Evolutionary conservation across 2,888 invertebrate genomes (phyloP), one percentile per base, ranked within the genome.

Genomic region (Lycocerus yunnanus): DNA sequence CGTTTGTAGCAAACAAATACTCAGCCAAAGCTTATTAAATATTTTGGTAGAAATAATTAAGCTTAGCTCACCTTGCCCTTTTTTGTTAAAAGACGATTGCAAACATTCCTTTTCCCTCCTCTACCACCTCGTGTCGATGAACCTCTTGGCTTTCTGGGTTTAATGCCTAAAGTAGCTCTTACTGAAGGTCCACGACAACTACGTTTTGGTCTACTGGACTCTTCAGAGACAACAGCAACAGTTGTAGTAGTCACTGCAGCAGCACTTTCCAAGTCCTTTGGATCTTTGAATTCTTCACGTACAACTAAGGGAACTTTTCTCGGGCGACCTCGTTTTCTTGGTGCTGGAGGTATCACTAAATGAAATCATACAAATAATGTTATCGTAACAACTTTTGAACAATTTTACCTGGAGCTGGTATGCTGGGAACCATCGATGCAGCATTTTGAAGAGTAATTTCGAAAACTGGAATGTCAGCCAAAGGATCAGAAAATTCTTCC

Each of bases 311-410:
- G 86, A 11, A 83, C 82, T 80, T 89, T 88, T 71, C 88, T 84
- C 0, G 90, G 89, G 21, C 90, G 82, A 3, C 90, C 90, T n/a
- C 90, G 86, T 77, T 87, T 86, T 69, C 87, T 85, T 66, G 87
- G 87, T 13, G 83, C 79, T 20, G 85, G 83, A 16, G 80, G 70
- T 6, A 82, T 77, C 16, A 80, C 69, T 15, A 74, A 71, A 69
- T 78, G 71, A 18, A 66, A 71, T 13, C 24, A 27, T 15, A 24
- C 60, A 63, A 61, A 14, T 68, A 15, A 58, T 11, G 27, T 21
- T 24, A 69, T 15, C 21, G 13, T 15, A 66, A 71, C 15, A 16
- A 15, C 27, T 14, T 16, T 20, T 24, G n/a, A 14, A 24, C n/a
- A n/a, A 20, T 61, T 61, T 72, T 21, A 76, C 76, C 70, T 18